Evolutionary conservation across 2,797 vertebrate genomes (phyloP).

Genomic region (Brachymystax lenok): DNA sequence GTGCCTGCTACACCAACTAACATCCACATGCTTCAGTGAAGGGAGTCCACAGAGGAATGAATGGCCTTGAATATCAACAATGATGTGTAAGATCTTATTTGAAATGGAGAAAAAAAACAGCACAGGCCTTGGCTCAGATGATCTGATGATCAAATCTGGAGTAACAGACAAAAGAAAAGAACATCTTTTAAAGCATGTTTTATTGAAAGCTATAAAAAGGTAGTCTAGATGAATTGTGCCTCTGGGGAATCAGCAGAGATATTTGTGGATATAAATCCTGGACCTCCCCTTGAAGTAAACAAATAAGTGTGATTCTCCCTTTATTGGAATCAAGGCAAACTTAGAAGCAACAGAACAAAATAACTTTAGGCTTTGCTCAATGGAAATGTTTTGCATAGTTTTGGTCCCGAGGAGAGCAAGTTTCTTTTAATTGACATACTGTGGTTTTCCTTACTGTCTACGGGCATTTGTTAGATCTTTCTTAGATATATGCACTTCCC

Average conservation of each 20-base stretch:
- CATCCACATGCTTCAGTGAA: background rate
- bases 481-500: conserved; percentile 44
- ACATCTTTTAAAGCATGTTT: conserved; percentile 28
- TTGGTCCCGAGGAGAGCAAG: background rate
- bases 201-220: background rate
- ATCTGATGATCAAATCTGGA: background rate
- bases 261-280: conserved; percentile 50
- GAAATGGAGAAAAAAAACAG: conserved; percentile 3
- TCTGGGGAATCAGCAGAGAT: conserved; percentile 36
- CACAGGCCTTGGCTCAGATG: background rate
- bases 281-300: conserved; percentile 50
- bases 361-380: background rate
- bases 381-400: background rate
- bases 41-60: background rate
- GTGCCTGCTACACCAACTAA: background rate
- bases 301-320: conserved; percentile 39
- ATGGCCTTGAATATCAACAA: conserved; percentile 50
- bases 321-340: conserved; percentile 6
- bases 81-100: conserved; percentile 25
- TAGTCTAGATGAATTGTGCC: background rate
- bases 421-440: conserved; percentile 31
- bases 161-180: background rate
- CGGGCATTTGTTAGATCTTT: conserved; percentile 9
- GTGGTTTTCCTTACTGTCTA: conserved; percentile 33
- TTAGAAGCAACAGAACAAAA: conserved; percentile 4